Percentiles rank a stretch among this genome's conserved stretches.
Evolutionary conservation across 2,797 vertebrate genomes (phyloP).

Genomic region (Bradypodion ventrale): DNA sequence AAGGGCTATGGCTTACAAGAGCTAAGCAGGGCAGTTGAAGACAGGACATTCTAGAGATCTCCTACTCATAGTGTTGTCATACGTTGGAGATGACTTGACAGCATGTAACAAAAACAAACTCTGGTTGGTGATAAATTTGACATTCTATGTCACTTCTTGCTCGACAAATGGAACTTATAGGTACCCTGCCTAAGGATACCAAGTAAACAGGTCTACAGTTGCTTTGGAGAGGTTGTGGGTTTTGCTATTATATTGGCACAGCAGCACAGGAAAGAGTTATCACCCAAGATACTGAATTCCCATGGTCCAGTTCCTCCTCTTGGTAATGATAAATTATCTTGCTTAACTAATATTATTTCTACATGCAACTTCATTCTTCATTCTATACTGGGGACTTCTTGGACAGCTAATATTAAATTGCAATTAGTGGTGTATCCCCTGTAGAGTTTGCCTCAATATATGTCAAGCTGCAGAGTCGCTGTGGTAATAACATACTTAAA

Average conservation of each 20-base stretch:
- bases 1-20: too few relatives aligned
- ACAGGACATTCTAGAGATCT: too few relatives aligned
- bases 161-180: background rate
- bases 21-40: too few relatives aligned
- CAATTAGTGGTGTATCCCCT: conserved; percentile 69
- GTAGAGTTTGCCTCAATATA: conserved; percentile 63
- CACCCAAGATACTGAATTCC: background rate
- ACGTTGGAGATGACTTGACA: too few relatives aligned
- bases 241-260: too few relatives aligned
- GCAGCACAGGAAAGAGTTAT: too few relatives aligned
- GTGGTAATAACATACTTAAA: conserved; percentile 67
- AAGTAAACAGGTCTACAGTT: too few relatives aligned
- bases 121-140: background rate
- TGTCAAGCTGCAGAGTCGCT: conserved; percentile 67
- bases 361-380: background rate
- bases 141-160: background rate
- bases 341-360: background rate
- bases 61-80: too few relatives aligned
- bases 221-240: too few relatives aligned
- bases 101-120: too few relatives aligned
- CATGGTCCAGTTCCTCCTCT: background rate
- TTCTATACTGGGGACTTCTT: conserved; percentile 1
- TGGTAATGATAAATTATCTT: background rate
- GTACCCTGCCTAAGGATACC: background rate
- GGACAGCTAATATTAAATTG: conserved; percentile 59